These are phyloP conservation scores for Bibio marci DNA, from an alignment of 2,888 invertebrate species.

Conservation along the genomic window DNA sequence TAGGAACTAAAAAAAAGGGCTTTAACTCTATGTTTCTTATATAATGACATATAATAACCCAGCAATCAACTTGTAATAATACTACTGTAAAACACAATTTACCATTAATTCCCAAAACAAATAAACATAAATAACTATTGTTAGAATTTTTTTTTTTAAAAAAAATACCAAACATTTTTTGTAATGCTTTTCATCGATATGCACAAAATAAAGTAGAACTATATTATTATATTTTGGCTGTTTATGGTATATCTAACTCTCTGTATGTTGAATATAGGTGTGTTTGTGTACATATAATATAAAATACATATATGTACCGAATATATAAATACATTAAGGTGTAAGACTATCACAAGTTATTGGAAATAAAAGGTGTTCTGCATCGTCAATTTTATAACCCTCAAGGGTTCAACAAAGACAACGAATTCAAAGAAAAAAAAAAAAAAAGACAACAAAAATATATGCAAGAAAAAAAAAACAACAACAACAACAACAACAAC, in stretches of 20 bases:
- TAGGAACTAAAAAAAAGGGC: no score
- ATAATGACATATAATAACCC: neutral
- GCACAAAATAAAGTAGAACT: neutral
- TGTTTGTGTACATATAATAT: no score
- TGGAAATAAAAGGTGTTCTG: constrained; percentile 4
- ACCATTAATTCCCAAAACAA: constrained; percentile 3
- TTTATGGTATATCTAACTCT: no score
- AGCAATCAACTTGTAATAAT: neutral
- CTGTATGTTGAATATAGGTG: no score
- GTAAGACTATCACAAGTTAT: constrained; percentile 2
- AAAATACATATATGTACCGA: no score
- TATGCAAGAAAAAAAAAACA: neutral
- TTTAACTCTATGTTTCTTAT: no score
- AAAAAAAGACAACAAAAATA: neutral
- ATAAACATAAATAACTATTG: constrained; percentile 3
- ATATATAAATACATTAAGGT: neutral
- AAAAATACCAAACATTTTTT: no score
- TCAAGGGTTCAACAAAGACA: constrained; percentile 4
- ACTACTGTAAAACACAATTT: neutral
- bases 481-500: neutral
- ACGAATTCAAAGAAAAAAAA: neutral
- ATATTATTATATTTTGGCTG: neutral
- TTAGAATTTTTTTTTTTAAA: no score
- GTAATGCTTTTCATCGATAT: no score
- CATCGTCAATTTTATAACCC: constrained; percentile 6